Base-by-base conservation (phyloP, 2,113 vertebrate genomes). In the Tapirus terrestris region DNA sequence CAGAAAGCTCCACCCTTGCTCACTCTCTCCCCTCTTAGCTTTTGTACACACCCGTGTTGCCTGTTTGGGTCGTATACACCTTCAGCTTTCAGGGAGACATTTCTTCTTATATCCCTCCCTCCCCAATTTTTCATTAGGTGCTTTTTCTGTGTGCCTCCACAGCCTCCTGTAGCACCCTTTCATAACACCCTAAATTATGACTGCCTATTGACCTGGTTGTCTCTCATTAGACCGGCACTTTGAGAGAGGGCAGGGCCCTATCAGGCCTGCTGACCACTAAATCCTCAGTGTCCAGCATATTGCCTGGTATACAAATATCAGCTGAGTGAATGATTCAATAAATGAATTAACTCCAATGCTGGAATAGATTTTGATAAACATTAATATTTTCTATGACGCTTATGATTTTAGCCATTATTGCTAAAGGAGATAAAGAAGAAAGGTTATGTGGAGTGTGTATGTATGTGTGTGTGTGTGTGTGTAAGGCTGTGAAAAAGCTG, bases 381-480 rank as follows among this genome's bases (percentile, higher is more conserved):
- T 85, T 82, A 85, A 63, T 75, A 75, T 63, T 93, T 82, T 77
- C 45, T 67, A 60, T 16, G 18, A 79, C n/a, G 43, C 3, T 65
- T 72, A 60, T 17, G 23, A 67, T 85, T 80, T 82, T 73, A 72
- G 63, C 45, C 56, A 73, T 70, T 67, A 60, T 65, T 82, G 33
- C 25, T 75, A 2, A 73, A 75, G 36, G n/a, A 68, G 33, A 79
- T 83, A 53, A 92, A 92, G 20, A 77, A 25, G 73, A 89, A 76
- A 73, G 20, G 61, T 51, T 63, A 60, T 20, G 43, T 63, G 2
- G 53, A 51, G 17, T 5, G 25, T 33, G 53, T 18, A 2, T 53
- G 23, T 11, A 9, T 36, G 7, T 23, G 48, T 25, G 9, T n/a
- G 27, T 43, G 25, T 25, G 36, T 67, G 5, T n/a, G 14, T 29